These are phyloP conservation scores for Spatulosminthurus flaviceps DNA, from an alignment of 2,888 invertebrate genomes.

Conservation along the genomic window DNA sequence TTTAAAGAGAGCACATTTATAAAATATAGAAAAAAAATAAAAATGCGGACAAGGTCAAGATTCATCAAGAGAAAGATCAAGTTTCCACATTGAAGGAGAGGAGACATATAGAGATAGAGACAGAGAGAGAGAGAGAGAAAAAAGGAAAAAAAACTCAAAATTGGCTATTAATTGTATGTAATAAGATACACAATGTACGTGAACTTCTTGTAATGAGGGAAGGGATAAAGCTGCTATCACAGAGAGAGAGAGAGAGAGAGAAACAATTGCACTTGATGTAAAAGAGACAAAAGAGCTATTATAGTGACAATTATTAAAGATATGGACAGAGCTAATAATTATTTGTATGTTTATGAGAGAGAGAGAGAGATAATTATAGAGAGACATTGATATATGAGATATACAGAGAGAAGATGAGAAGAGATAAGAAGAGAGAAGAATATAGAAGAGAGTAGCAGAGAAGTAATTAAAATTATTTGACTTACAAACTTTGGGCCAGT, in stretches of 20 bases:
- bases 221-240: too few relatives aligned
- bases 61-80: not conserved
- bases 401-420: conserved; percentile 27
- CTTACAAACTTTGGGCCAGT: conserved; percentile 51
- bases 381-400: too few relatives aligned
- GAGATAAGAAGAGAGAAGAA: too few relatives aligned
- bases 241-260: too few relatives aligned
- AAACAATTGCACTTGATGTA: too few relatives aligned
- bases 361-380: conserved; percentile 12
- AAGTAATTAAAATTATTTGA: conserved; percentile 41
- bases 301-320: too few relatives aligned
- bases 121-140: conserved; percentile 21
- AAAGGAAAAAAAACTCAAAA: conserved; percentile 20
- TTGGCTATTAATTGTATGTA: too few relatives aligned
- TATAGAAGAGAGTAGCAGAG: not conserved
- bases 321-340: too few relatives aligned
- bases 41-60: not conserved
- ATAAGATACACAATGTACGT: too few relatives aligned
- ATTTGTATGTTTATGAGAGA: conserved; percentile 9
- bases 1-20: not conserved
- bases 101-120: not conserved
- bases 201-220: too few relatives aligned
- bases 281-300: too few relatives aligned
- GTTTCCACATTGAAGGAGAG: not conserved
- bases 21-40: not conserved